These are phyloP conservation scores for Petrocephalus sullivani DNA, from an alignment of 2,797 vertebrate genomes.

Conservation along the genomic window DNA sequence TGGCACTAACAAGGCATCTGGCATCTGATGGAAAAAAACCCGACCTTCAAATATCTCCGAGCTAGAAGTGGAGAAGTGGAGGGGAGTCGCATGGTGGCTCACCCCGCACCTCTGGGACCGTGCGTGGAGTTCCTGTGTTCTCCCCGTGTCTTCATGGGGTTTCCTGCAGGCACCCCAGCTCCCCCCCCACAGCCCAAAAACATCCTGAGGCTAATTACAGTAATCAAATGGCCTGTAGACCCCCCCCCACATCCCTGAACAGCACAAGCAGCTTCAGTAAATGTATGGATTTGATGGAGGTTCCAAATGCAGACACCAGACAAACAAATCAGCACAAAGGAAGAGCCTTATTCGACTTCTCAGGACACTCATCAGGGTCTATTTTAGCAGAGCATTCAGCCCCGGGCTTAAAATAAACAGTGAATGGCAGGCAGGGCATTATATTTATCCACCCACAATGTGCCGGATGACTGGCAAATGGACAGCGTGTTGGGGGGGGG, in stretches of 20 bases:
- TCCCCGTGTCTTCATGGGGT: background rate
- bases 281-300: background rate
- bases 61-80: background rate
- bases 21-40: background rate
- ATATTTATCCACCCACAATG: background rate
- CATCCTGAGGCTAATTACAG: too few relatives aligned
- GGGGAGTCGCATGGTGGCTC: background rate
- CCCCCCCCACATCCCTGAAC: too few relatives aligned
- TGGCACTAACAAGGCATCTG: background rate
- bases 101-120: background rate
- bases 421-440: background rate
- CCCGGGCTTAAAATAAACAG: background rate
- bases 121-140: background rate
- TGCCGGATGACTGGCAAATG: background rate
- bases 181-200: background rate
- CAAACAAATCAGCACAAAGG: background rate
- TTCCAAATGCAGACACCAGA: background rate
- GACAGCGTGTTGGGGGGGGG: background rate
- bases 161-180: background rate
- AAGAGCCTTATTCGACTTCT: background rate
- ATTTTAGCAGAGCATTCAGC: conserved; percentile 5
- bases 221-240: too few relatives aligned
- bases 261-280: too few relatives aligned
- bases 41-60: background rate
- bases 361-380: background rate